Evolutionary conservation across 1,140 invertebrate species (phyloP), one percentile per base, ranked within the genome.

Genomic region (Doryteuthis pealeii): DNA sequence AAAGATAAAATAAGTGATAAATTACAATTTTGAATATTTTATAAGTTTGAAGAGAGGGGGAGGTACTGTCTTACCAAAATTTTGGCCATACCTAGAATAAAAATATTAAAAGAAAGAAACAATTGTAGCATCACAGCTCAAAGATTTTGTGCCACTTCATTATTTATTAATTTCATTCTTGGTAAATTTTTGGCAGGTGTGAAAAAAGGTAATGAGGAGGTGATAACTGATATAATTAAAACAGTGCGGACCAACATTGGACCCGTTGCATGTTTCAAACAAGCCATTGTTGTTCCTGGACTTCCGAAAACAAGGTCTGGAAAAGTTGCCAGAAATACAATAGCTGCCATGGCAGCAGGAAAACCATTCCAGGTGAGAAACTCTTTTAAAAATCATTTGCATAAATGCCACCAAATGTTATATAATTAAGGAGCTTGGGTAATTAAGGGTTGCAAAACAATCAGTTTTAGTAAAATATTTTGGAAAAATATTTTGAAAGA

Each of bases 301-400:
- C 87, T 98, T 33, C 96, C 96, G 0, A 90, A 93, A 54, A 94
- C 93, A 0, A 85, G 93, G 22, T 93, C 93, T 5, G 90, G 93
- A 3, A 97, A 97, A 89, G 93, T 92, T 0, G 91, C 95, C 49
- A 89, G 95, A n/a, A 94, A 94, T 83, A 93, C 93, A 0, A 93
- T 97, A 72, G 90, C 93, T 0, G 92, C 94, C 79, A 89, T 97
- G 76, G 95, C 95, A 0, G 90, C 91, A 54, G 93, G 93, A 12
- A 93, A 94, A 86, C 85, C 87, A 32, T 91, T 95, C 0, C 92
- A 93, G 87, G 91, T 96, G 84, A 82, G 71, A 30, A 18, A 18
- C 31, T 18, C 15, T n/a, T 26, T 22, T n/a, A 26, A 6, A 26
- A 26, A 62, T 49, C 28, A n/a, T 26, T 22, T 18, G 49, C 35